phyloP scores from a whole-genome alignment of 2,113 vertebrate genomes.

The Laticauda colubrina region DNA sequence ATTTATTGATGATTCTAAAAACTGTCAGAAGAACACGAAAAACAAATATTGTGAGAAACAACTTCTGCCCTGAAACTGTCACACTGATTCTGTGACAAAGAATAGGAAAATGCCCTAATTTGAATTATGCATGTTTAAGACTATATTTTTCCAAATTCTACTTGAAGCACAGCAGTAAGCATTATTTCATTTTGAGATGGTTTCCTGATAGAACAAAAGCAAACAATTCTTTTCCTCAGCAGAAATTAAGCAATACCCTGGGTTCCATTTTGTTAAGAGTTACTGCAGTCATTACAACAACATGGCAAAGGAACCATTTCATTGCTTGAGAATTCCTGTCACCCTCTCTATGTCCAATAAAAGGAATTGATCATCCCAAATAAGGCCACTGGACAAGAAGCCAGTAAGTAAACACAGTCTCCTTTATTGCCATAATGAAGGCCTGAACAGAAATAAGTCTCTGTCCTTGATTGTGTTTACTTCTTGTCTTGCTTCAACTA shows the following conservation, averaged over 20 bases:
- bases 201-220: background rate
- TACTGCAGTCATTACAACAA: background rate
- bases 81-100: background rate
- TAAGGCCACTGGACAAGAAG: background rate
- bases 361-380: background rate
- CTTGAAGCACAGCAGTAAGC: background rate
- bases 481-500: background rate
- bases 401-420: background rate
- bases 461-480: background rate
- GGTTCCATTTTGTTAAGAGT: background rate
- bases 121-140: background rate
- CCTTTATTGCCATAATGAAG: background rate
- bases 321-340: background rate
- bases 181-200: background rate
- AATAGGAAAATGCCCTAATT: background rate
- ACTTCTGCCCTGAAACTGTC: background rate
- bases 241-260: background rate
- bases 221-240: background rate
- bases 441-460: background rate
- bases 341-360: background rate
- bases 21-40: constrained; percentile 69
- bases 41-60: background rate
- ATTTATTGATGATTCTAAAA: constrained; percentile 84
- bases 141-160: background rate
- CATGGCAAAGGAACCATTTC: background rate